Base-by-base conservation (phyloP, 92 coral and sea anemone species). In the Umimayanthus chanpuru region DNA sequence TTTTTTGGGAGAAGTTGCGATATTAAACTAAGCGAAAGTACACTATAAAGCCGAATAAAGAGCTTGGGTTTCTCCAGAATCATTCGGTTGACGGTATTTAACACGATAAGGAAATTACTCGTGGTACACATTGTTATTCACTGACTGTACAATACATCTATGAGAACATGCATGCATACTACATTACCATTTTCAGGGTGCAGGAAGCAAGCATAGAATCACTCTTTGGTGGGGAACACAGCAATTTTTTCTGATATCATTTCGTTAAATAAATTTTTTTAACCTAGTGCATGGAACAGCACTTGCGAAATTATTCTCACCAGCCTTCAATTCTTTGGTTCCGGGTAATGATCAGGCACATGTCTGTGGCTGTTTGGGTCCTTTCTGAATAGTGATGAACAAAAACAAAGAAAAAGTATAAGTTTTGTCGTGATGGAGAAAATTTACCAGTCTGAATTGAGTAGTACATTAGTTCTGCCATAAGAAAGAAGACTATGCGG, bases 51-150 rank as follows among this genome's bases (percentile, higher is more conserved):
- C 36, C 36, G 36, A 32, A 32, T 32, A 32, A 32, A 32, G 36
- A 32, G 0, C 36, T 32, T 32, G 36, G 36, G 36, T 32, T 32
- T 32, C 36, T 32, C 36, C 36, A 0, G 36, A 32, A 32, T 32
- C 36, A 32, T 32, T 32, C 36, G 36, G 36, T 32, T 73, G 81
- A 49, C 88, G 82, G 44, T 43, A 80, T 71, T 80, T 32, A 18
- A 67, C 79, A 81, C 56, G 91, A 85, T 91, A 91, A 56, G 88
- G 80, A 84, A 91, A 91, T 82, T 91, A 88, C 29, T 91, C 91
- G 80, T 91, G 93, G 77, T 91, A 85, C 73, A 88, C 85, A 89
- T n/a, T 91, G 82, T 85, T 86, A 10, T 77, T 84, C 28, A 77
- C 86, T 58, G 85, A 32, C 85, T 88, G 79, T 28, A 78, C 81